phyloP scores from a whole-genome alignment of 2,797 vertebrate genomes.

The Melanotaenia trifasciata region DNA sequence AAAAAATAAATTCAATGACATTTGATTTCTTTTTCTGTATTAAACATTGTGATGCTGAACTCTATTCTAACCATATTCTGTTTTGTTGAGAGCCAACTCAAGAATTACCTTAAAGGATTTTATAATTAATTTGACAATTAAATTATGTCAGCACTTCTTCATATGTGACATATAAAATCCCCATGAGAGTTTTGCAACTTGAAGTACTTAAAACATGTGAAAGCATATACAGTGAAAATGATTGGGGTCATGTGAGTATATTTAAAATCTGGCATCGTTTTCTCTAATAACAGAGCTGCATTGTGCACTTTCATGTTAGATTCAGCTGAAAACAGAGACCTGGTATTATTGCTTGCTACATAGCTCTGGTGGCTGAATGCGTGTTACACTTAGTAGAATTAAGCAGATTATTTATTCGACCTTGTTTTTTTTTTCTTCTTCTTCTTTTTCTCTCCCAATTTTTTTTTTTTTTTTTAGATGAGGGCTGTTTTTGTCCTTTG shows the following conservation, averaged over 20 bases:
- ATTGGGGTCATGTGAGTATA: neutral
- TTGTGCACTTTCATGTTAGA: conserved; percentile 3
- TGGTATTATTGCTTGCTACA: conserved; percentile 32
- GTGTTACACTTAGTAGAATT: conserved; percentile 76
- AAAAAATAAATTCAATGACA: neutral
- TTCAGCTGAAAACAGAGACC: conserved; percentile 41
- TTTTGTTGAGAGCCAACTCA: neutral
- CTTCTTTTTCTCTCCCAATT: no score
- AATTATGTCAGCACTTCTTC: neutral
- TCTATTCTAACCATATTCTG: neutral
- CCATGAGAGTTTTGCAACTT: neutral
- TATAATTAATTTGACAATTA: neutral
- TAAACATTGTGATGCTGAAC: neutral
- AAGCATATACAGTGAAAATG: neutral
- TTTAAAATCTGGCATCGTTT: conserved; percentile 1
- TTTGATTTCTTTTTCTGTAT: conserved; percentile 6
- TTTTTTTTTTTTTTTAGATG: conserved; percentile 54
- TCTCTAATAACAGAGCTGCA: neutral
- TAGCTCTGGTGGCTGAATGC: conserved; percentile 60
- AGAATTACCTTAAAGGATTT: conserved; percentile 1
- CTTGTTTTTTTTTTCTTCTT: conserved; percentile 63
- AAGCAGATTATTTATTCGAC: conserved; percentile 80
- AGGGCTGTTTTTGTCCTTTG: conserved; percentile 57
- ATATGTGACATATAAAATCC: neutral
- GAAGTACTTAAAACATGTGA: neutral